Conservation (phyloP, 2,888 invertebrate species). For the Xylota segnis region DNA sequence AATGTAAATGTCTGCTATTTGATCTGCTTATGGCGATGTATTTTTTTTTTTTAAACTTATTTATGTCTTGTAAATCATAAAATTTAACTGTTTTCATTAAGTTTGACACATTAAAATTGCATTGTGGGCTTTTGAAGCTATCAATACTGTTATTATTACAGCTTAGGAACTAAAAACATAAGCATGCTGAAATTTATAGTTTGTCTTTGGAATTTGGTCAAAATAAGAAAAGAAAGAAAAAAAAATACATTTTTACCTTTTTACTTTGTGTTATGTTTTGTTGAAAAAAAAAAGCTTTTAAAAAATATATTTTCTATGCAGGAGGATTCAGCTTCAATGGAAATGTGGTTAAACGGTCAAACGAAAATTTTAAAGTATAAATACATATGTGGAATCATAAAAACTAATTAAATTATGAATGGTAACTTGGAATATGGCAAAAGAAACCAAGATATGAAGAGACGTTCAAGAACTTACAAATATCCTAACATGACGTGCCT, state of each 20-base stretch:
- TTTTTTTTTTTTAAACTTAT: slow-evolving; percentile 31
- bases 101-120: slow-evolving; percentile 49
- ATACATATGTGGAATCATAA: too few relatives aligned
- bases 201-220: slow-evolving; percentile 53
- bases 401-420: too few relatives aligned
- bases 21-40: slow-evolving; percentile 64
- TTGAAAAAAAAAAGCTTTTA: slow-evolving; percentile 18
- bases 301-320: slow-evolving; percentile 30
- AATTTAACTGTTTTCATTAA: slow-evolving; percentile 45
- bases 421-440: too few relatives aligned
- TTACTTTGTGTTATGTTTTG: slow-evolving; percentile 66
- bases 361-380: neutral
- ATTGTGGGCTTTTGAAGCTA: slow-evolving; percentile 69
- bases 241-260: slow-evolving; percentile 46
- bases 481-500: too few relatives aligned
- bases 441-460: too few relatives aligned
- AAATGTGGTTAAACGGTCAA: slow-evolving; percentile 2
- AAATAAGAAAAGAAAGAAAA: slow-evolving; percentile 25
- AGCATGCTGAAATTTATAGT: slow-evolving; percentile 66
- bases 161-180: slow-evolving; percentile 49
- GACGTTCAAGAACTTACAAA: too few relatives aligned
- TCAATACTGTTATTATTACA: slow-evolving; percentile 17
- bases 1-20: slow-evolving; percentile 50
- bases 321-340: slow-evolving; percentile 57
- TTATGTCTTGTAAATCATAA: slow-evolving; percentile 30